Conservation (phyloP, 2,888 invertebrate genomes). For the Osedax frankpressi region DNA sequence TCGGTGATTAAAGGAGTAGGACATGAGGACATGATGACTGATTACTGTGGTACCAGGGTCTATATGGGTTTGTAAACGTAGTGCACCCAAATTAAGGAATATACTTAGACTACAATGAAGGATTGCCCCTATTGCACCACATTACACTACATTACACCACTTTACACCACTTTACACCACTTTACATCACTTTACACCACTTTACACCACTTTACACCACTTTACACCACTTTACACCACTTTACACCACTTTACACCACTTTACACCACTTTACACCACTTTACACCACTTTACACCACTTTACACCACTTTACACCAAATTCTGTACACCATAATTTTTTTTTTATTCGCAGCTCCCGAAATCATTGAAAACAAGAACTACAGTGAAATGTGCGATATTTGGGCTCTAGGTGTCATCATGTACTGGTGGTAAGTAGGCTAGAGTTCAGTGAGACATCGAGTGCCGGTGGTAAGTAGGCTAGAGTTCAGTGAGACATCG, state of each 20-base stretch:
- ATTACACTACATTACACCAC: background rate
- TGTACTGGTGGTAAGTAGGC: constrained; percentile 49
- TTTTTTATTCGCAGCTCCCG: constrained; percentile 52
- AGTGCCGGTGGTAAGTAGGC: too few relatives aligned
- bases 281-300: background rate
- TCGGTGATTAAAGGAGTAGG: constrained; percentile 51
- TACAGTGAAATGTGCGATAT: constrained; percentile 55
- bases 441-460: too few relatives aligned
- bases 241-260: background rate
- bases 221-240: background rate
- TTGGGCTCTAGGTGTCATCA: constrained; percentile 54
- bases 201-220: background rate
- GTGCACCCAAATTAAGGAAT: too few relatives aligned
- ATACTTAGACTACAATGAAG: too few relatives aligned
- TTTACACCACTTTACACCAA: background rate
- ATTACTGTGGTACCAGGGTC: constrained; percentile 52
- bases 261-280: too few relatives aligned
- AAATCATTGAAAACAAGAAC: constrained; percentile 50
- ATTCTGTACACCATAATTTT: too few relatives aligned
- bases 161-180: background rate
- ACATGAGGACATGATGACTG: constrained; percentile 51
- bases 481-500: too few relatives aligned
- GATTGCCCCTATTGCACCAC: too few relatives aligned
- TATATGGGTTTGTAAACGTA: constrained; percentile 51
- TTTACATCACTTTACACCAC: background rate